Evolutionary conservation across 2,113 vertebrate species (phyloP).

Genomic region (Neotragus pygmaeus): DNA sequence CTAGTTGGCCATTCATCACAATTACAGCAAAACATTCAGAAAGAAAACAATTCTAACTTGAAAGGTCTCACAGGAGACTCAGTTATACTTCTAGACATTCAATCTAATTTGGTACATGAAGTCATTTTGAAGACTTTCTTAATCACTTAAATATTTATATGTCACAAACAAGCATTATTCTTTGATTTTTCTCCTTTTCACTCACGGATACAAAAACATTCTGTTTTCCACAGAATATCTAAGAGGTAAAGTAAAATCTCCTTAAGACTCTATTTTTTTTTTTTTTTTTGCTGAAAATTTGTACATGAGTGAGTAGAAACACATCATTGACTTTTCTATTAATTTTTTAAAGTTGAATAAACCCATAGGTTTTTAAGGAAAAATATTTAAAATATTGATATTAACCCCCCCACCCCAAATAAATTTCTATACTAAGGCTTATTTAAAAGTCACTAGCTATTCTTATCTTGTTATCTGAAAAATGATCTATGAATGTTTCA

Average conservation of each 20-base stretch:
- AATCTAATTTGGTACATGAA: background rate
- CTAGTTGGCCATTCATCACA: slow-evolving; percentile 47
- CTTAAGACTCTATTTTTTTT: background rate
- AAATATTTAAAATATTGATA: background rate
- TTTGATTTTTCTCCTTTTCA: background rate
- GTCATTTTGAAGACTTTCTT: background rate
- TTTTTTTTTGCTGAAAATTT: background rate
- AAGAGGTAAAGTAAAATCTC: background rate
- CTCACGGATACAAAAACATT: background rate
- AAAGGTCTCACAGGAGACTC: background rate
- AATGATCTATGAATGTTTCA: background rate
- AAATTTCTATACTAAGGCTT: background rate
- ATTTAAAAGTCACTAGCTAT: background rate
- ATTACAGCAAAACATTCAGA: slow-evolving; percentile 10
- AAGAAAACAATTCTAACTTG: background rate
- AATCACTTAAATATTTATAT: background rate
- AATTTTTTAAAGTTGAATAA: background rate
- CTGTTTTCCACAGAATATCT: background rate
- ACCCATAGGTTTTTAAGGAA: background rate
- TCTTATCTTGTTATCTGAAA: background rate
- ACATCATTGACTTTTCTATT: background rate
- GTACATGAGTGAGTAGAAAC: background rate
- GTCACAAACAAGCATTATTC: background rate
- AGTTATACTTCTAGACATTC: background rate
- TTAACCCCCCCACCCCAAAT: background rate